Base-by-base conservation (phyloP, 2,113 vertebrate species). In the Acanthochromis polyacanthus region DNA sequence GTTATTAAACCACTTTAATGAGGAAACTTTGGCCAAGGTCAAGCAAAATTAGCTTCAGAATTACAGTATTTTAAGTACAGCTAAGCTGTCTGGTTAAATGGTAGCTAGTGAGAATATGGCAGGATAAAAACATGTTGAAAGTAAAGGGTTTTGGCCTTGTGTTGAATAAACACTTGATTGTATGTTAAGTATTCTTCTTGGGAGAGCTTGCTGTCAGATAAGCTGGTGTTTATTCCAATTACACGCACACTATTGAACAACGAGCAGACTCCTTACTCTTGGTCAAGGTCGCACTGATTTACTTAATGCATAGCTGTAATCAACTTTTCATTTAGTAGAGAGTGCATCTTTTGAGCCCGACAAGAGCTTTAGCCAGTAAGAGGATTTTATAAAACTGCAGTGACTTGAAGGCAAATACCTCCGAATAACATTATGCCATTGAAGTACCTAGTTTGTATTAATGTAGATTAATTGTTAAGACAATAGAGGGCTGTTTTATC, bases 1-100 rank as follows among this genome's bases (percentile, higher is more conserved):
- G 82, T 92, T 93, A 92, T 93, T 93, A 94, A 93, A 93, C 83
- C 86, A 68, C 87, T 91, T 88, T 94, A 95, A 94, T 92, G 90
- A 93, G 93, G 88, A 93, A 92, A 91, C 90, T 93, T 93, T 90
- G 86, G 92, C 89, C 92, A 93, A 94, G 93, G 93, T 95, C 93
- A 92, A 81, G 88, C 73, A 85, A 91, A 91, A 94, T 91, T 88
- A 93, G 86, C 83, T 83, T 57, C 75, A 80, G 71, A 92, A 90
- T 93, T 86, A 91, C 85, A 85, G 86, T 82, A 83, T 93, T 93
- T 88, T 91, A 91, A 93, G 91, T 78, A 80, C 53, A 70, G 88
- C 89, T 94, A 91, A 94, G 90, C 92, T 85, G 86, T 83, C 88
- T 89, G 78, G 67, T 80, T 71, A 90, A 90, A 82, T 74, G 59